phyloP scores from a whole-genome alignment of 2,888 invertebrate species.

The Xanthia icteritia region DNA sequence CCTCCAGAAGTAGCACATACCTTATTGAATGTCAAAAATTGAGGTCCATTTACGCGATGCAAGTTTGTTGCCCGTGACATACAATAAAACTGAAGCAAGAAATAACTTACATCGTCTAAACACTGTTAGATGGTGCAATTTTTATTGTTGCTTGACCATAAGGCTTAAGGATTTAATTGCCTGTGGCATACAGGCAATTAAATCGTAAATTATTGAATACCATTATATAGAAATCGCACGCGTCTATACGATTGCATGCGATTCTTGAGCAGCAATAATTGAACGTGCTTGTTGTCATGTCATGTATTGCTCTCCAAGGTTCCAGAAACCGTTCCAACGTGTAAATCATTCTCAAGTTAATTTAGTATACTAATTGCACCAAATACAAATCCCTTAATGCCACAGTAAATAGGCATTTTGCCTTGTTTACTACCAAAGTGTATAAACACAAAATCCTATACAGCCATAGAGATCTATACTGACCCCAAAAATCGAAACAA shows the following conservation, averaged over 20 bases:
- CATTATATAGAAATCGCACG: background rate
- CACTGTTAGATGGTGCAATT: background rate
- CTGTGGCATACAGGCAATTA: background rate
- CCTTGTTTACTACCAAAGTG: background rate
- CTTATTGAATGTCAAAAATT: too few species aligned
- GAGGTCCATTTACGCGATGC: background rate
- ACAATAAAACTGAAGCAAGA: background rate
- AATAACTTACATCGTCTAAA: background rate
- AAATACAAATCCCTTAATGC: constrained; percentile 10
- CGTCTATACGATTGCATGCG: background rate
- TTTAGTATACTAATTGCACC: background rate
- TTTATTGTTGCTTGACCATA: background rate
- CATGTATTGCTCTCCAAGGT: background rate
- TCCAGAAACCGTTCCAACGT: background rate
- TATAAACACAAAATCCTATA: constrained; percentile 19
- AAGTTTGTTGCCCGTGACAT: background rate
- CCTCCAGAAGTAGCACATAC: too few species aligned
- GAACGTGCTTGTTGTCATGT: background rate
- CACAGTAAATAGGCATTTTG: constrained; percentile 9
- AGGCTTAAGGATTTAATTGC: too few species aligned
- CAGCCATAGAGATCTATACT: constrained; percentile 9
- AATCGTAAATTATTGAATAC: background rate
- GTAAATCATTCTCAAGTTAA: background rate
- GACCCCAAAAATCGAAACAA: constrained; percentile 45
- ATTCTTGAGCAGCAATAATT: background rate